phyloP scores from a whole-genome alignment of 2,888 invertebrate species.

The Yponomeuta evonymella region DNA sequence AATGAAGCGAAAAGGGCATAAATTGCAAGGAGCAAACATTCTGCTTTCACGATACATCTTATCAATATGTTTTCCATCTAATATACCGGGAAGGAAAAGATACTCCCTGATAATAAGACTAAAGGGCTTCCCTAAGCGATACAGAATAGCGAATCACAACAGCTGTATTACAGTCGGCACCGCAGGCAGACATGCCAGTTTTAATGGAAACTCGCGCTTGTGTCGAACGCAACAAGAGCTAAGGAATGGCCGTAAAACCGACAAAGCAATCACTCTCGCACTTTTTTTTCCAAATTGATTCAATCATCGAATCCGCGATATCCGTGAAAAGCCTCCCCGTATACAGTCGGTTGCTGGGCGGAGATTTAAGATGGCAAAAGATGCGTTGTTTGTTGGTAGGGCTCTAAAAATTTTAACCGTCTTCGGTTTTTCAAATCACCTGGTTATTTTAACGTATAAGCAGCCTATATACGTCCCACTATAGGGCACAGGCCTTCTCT shows the following conservation, averaged over 20 bases:
- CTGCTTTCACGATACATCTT: too few relatives aligned
- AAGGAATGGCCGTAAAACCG: not conserved
- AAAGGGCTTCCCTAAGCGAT: not conserved
- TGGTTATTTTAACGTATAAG: too few relatives aligned
- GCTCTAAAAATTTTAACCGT: too few relatives aligned
- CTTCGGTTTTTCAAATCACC: too few relatives aligned
- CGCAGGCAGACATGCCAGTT: not conserved
- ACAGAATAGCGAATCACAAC: not conserved
- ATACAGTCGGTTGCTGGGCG: not conserved
- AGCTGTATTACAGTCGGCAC: not conserved
- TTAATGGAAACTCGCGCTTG: not conserved
- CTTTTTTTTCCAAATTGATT: not conserved
- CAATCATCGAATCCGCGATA: slow-evolving; percentile 1
- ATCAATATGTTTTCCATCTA: too few relatives aligned
- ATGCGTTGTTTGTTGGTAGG: not conserved
- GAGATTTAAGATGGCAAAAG: not conserved
- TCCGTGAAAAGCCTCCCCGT: not conserved
- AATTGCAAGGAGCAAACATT: too few relatives aligned
- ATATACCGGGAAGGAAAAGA: not conserved
- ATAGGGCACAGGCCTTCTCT: too few relatives aligned
- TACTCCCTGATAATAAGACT: not conserved
- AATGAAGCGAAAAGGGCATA: too few relatives aligned
- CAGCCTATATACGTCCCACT: too few relatives aligned
- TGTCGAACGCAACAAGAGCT: not conserved
- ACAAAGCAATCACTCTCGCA: not conserved